Conservation (phyloP, 1,140 invertebrate species). For the Camponotus pennsylvanicus region DNA sequence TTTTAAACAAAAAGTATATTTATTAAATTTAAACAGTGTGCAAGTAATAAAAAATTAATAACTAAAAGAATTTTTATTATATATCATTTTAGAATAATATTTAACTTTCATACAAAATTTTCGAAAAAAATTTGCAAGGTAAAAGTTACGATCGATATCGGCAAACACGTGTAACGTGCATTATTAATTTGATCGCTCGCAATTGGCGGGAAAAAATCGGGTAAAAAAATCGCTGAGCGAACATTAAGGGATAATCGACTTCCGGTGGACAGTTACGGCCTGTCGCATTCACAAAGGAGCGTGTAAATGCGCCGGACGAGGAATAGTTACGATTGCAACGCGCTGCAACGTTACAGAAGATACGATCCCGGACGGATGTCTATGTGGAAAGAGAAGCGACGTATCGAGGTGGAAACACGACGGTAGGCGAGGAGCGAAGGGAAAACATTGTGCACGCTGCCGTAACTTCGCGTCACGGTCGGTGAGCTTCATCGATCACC, state of each 20-base stretch:
- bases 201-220: constrained; percentile 26
- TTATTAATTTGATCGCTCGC: neutral
- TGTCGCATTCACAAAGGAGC: constrained; percentile 56
- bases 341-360: constrained; percentile 51
- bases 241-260: constrained; percentile 56
- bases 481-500: constrained; percentile 85
- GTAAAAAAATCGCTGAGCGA: constrained; percentile 34
- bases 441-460: constrained; percentile 80
- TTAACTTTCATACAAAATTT: neutral
- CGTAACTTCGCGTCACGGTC: constrained; percentile 83
- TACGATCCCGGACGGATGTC: constrained; percentile 57
- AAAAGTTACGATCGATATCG: neutral
- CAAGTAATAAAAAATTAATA: too few relatives aligned
- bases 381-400: constrained; percentile 53
- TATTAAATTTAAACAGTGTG: too few relatives aligned
- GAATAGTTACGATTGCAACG: constrained; percentile 39
- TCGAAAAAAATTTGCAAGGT: neutral
- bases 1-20: too few relatives aligned
- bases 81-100: neutral
- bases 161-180: neutral
- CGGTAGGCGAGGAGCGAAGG: constrained; percentile 53
- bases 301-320: constrained; percentile 54
- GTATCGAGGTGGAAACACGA: constrained; percentile 46
- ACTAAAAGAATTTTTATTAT: too few relatives aligned
- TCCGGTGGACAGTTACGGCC: constrained; percentile 50